Conservation (phyloP, 2,888 invertebrate species). For the Leptinotarsa juncta region DNA sequence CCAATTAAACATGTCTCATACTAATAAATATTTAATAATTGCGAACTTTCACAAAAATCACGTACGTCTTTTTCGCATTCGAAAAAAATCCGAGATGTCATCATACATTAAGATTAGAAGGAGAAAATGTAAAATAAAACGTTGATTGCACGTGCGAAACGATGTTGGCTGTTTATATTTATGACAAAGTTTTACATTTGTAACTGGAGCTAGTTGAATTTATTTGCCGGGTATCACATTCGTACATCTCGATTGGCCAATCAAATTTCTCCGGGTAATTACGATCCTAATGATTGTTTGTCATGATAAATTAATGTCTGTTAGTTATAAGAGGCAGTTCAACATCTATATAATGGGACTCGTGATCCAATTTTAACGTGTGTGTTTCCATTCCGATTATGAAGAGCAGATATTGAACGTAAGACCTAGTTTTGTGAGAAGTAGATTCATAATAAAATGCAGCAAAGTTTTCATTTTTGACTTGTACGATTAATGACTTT, state of each 20-base stretch:
- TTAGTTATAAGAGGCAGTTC: constrained; percentile 31
- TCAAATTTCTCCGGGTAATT: constrained; percentile 44
- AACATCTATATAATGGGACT: constrained; percentile 26
- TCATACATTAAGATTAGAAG: constrained; percentile 47
- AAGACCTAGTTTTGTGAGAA: neutral
- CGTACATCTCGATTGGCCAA: constrained; percentile 51
- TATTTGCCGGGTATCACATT: constrained; percentile 46
- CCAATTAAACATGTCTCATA: constrained; percentile 48
- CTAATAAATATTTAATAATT: constrained; percentile 51
- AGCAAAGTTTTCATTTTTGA: neutral
- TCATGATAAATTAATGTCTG: constrained; percentile 36
- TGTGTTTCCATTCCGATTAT: constrained; percentile 19
- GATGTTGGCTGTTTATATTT: constrained; percentile 47
- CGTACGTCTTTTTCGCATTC: constrained; percentile 38
- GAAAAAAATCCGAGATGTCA: constrained; percentile 44
- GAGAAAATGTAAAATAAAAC: constrained; percentile 45
- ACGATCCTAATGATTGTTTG: constrained; percentile 39
- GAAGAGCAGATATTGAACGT: constrained; percentile 2
- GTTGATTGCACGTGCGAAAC: constrained; percentile 49
- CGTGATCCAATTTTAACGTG: constrained; percentile 16
- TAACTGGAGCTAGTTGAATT: constrained; percentile 47
- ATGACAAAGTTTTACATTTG: constrained; percentile 49
- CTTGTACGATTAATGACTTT: no score
- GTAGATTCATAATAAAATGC: neutral
- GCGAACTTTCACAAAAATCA: constrained; percentile 50